phyloP scores from a whole-genome alignment of 2,888 invertebrate genomes.

The Dione vanillae region DNA sequence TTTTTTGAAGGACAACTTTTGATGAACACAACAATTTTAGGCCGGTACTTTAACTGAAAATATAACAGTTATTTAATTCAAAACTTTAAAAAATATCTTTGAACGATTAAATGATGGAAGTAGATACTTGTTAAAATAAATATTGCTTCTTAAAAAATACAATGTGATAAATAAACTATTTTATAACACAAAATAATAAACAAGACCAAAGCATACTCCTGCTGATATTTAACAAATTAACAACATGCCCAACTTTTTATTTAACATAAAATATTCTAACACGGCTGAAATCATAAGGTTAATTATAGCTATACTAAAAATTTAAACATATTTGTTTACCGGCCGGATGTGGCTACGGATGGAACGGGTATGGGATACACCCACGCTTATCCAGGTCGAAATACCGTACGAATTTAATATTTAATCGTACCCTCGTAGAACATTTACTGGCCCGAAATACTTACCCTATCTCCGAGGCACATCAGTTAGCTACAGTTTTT shows the following conservation, averaged over 20 bases:
- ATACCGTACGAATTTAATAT: slow-evolving; percentile 83
- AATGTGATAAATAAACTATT: not conserved
- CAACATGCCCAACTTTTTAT: not conserved
- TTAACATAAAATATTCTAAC: slow-evolving; percentile 26
- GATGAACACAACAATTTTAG: not conserved
- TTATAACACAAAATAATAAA: not conserved
- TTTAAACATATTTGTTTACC: slow-evolving; percentile 70
- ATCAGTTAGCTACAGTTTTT: slow-evolving; percentile 73
- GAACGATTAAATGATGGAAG: not conserved
- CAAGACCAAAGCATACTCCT: not conserved
- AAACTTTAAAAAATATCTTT: not conserved
- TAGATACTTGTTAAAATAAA: not conserved
- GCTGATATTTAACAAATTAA: slow-evolving; percentile 5
- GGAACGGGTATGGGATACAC: slow-evolving; percentile 51
- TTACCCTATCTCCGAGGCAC: slow-evolving; percentile 54
- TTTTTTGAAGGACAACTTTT: slow-evolving; percentile 1
- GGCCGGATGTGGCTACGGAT: slow-evolving; percentile 69
- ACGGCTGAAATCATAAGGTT: slow-evolving; percentile 45
- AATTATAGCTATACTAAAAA: slow-evolving; percentile 61
- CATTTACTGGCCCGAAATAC: slow-evolving; percentile 76
- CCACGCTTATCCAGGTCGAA: slow-evolving; percentile 73
- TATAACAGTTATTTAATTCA: not conserved
- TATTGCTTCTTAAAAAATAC: not conserved
- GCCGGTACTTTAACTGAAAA: not conserved
- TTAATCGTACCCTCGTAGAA: slow-evolving; percentile 83